Conservation (phyloP, 2,888 invertebrate genomes). For the Pterobdella sp. region DNA sequence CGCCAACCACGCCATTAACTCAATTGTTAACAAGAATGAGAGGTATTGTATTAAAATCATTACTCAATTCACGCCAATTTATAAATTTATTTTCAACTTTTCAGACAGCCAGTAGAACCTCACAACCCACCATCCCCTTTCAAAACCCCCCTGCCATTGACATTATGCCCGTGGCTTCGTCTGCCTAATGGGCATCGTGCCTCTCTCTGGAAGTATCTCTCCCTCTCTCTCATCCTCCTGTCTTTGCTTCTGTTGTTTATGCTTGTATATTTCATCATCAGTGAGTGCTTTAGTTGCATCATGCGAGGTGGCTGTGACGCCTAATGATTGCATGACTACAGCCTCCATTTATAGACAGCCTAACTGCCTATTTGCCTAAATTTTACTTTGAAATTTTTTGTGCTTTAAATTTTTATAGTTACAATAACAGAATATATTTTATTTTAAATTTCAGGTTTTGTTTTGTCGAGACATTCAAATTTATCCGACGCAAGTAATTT, state of each 20-base stretch:
- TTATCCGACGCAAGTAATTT: neutral
- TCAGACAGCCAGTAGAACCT: too few species aligned
- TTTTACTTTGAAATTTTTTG: too few species aligned
- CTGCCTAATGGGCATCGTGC: neutral
- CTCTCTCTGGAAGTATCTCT: constrained; percentile 7
- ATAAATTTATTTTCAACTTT: too few species aligned
- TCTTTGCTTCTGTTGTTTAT: neutral
- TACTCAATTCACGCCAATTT: too few species aligned
- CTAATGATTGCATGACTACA: too few species aligned
- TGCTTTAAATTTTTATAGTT: neutral
- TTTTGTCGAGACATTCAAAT: neutral
- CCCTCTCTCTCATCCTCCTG: neutral
- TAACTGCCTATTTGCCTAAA: too few species aligned
- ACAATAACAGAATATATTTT: neutral
- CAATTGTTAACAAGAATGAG: too few species aligned
- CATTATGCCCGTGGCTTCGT: neutral
- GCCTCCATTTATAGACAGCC: too few species aligned
- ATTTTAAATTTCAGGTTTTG: constrained; percentile 1
- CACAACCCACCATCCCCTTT: constrained; percentile 3
- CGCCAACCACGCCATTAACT: too few species aligned
- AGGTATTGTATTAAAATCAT: too few species aligned
- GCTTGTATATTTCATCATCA: constrained; percentile 4
- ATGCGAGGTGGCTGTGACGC: too few species aligned
- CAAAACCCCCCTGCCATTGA: constrained; percentile 4
- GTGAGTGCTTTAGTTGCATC: too few species aligned